Conservation (phyloP, 2,797 vertebrate species). For the Ibycter americanus region DNA sequence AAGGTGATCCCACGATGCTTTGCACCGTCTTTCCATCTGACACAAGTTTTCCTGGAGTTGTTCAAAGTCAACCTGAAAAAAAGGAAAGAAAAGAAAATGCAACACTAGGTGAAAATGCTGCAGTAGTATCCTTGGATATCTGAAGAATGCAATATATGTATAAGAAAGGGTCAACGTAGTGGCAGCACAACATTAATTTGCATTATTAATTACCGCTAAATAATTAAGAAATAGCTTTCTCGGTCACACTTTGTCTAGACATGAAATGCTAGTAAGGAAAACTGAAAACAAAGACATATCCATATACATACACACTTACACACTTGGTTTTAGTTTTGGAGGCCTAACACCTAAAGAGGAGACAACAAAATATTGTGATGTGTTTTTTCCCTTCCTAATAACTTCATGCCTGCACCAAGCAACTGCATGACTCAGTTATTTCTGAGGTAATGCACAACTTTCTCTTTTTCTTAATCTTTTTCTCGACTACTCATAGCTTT, state of each 20-base stretch:
- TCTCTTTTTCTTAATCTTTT: not conserved
- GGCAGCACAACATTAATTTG: not conserved
- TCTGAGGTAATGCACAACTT: slow-evolving; percentile 31
- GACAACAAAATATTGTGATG: not conserved
- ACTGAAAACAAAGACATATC: not conserved
- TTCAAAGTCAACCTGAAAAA: slow-evolving; percentile 93
- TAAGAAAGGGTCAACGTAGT: not conserved
- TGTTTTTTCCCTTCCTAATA: not conserved
- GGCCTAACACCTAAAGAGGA: not conserved
- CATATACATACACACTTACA: not conserved
- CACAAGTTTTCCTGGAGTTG: slow-evolving; percentile 95
- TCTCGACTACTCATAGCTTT: slow-evolving; percentile 5
- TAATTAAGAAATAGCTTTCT: not conserved
- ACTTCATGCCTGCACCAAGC: not conserved
- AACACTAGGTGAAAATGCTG: not conserved
- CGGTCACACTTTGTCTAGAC: not conserved
- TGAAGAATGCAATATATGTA: not conserved
- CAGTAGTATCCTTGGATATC: fast-evolving
- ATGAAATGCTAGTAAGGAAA: not conserved
- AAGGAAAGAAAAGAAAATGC: not conserved
- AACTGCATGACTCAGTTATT: slow-evolving; percentile 11
- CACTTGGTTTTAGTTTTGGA: not conserved
- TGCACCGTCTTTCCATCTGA: slow-evolving; percentile 96
- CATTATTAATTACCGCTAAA: not conserved
- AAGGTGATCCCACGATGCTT: slow-evolving; percentile 98